These are phyloP conservation scores for Torymus tubicola DNA, from an alignment of 2,888 invertebrate genomes.

Conservation along the genomic window DNA sequence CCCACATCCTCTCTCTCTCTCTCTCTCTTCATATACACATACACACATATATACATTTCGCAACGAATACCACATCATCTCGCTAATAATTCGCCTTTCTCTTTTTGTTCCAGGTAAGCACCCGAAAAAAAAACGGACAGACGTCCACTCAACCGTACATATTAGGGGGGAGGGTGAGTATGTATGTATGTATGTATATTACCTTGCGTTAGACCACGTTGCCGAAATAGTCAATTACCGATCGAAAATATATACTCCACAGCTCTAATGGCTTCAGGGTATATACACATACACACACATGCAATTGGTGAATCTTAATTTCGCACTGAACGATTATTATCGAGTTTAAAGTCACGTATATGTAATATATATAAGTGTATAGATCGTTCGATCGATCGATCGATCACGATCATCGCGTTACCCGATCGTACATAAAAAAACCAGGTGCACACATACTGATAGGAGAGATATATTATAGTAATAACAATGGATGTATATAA, in stretches of 20 bases:
- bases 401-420: constrained; percentile 31
- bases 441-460: no score
- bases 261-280: neutral
- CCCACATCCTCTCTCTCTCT: neutral
- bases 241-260: neutral
- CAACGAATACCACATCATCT: constrained; percentile 1
- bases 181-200: neutral
- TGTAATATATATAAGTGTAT: neutral
- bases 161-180: constrained; percentile 32
- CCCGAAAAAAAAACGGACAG: constrained; percentile 19
- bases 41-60: constrained; percentile 4
- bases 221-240: constrained; percentile 38
- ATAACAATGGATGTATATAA: no score
- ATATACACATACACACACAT: neutral
- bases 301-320: constrained; percentile 33
- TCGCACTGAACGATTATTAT: constrained; percentile 37
- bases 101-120: constrained; percentile 62
- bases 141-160: neutral
- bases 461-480: no score
- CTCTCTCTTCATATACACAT: neutral
- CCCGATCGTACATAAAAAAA: neutral
- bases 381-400: constrained; percentile 26
- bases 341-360: neutral
- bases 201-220: neutral
- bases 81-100: constrained; percentile 45